These are phyloP conservation scores for Syrrhaptes paradoxus DNA, from an alignment of 2,113 vertebrate genomes.

Conservation along the genomic window DNA sequence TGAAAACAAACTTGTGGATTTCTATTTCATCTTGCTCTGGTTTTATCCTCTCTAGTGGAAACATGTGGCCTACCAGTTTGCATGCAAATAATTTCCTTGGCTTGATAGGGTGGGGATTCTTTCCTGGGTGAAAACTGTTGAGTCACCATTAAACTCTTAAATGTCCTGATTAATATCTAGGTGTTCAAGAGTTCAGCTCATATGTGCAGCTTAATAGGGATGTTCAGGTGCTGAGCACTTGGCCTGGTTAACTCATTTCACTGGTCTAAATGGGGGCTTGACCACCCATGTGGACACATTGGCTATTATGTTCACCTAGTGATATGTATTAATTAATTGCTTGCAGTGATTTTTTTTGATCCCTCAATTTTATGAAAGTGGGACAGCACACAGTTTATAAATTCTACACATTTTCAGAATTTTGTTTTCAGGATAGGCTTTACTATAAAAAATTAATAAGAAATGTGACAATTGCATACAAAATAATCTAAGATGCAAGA, in stretches of 20 bases:
- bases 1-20: background rate
- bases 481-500: background rate
- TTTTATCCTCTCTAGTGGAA: background rate
- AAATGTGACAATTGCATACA: background rate
- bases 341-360: background rate
- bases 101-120: background rate
- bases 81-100: background rate
- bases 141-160: background rate
- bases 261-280: background rate
- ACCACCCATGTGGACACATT: background rate
- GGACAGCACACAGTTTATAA: background rate
- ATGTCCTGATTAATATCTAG: background rate
- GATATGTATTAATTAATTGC: background rate
- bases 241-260: background rate
- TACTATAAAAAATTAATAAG: background rate
- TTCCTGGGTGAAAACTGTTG: background rate
- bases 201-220: background rate
- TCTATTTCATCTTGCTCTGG: background rate
- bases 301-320: background rate
- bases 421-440: background rate
- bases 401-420: background rate
- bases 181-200: background rate
- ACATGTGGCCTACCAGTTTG: background rate
- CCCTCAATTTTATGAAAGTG: background rate
- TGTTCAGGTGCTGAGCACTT: background rate